Base-by-base conservation (phyloP, 1,140 invertebrate species). In the Tetragonula clypearis region DNA sequence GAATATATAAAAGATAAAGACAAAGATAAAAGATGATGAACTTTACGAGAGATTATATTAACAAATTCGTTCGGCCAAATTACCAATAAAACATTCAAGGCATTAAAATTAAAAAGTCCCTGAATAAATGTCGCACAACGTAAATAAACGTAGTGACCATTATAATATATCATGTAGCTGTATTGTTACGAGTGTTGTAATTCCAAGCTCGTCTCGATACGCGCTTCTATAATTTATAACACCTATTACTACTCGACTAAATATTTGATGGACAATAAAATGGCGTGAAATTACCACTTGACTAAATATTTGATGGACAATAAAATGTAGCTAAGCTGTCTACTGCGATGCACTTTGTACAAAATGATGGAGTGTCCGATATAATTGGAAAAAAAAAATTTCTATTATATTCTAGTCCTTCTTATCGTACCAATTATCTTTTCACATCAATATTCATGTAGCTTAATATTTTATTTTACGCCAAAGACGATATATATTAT, bases 211-310 rank as follows among this genome's bases (percentile, higher is more conserved):
- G 19, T 23, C 19, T 41, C 2, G 68, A 41, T 19, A 30, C 9
- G 41, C 6, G 21, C 4, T 79, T 79, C 35, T 55, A 23, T 23
- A 41, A 55, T 53, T 56, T 30, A 55, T 19, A 11, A 17, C 55
- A 60, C 15, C 17, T 49, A 55, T 58, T 55, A 62, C 8, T 62
- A 2, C 60, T 60, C 21, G 30, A 60, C 35, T 49, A 19, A 35
- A 72, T 19, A 23, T 9, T 26, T 15, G 66, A 58, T 26, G 26
- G 55, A 17, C 68, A 80, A 60, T 72, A 71, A 80, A 80, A 72
- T 41, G 1, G n/a, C n/a, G n/a, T n/a, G n/a, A n/a, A n/a, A 55
- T 58, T 55, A 62, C 8, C n/a, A 2, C 60, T 60, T 26, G 30
- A 60, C 35, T 49, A 19, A 35, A 72, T 19, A 23, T 9, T 26